A percentile compares a stretch with the other conserved stretches of the same genome.
phyloP scores from a whole-genome alignment of 2,113 vertebrate genomes.

The Spilogale gracilis region DNA sequence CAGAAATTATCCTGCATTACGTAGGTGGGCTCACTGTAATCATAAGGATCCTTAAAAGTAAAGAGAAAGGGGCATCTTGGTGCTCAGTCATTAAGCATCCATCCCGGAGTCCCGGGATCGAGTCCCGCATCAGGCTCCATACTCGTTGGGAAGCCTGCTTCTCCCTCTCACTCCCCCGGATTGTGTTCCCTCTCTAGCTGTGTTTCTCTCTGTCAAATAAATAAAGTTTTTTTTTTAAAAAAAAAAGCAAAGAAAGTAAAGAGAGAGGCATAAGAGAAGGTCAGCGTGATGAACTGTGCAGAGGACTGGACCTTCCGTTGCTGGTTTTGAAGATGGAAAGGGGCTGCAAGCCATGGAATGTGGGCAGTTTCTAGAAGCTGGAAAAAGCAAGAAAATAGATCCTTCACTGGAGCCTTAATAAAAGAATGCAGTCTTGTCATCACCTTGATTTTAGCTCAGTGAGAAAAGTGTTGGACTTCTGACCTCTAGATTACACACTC shows the following conservation, averaged over 20 bases:
- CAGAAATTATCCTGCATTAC: neutral
- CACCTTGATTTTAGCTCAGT: neutral
- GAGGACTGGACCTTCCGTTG: neutral
- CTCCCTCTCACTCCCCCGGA: too few relatives aligned
- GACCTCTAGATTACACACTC: neutral
- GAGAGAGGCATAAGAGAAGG: neutral
- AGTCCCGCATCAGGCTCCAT: too few relatives aligned
- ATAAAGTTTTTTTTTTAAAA: too few relatives aligned
- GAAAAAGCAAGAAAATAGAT: neutral
- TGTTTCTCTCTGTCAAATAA: too few relatives aligned
- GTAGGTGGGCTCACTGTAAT: neutral
- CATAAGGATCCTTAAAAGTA: neutral
- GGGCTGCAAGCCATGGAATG: neutral
- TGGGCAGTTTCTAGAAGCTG: neutral
- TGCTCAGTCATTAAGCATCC: too few relatives aligned
- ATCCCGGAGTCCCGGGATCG: too few relatives aligned
- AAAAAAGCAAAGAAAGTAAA: neutral
- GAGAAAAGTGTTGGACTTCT: neutral
- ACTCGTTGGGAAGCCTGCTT: too few relatives aligned
- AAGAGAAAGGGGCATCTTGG: neutral
- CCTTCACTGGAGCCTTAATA: neutral
- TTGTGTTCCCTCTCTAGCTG: too few relatives aligned
- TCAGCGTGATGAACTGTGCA: neutral
- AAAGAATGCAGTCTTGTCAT: neutral
- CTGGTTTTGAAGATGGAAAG: neutral